Evolutionary conservation across 2,888 invertebrate species (phyloP).

Genomic region (Trichogramma evanescens): DNA sequence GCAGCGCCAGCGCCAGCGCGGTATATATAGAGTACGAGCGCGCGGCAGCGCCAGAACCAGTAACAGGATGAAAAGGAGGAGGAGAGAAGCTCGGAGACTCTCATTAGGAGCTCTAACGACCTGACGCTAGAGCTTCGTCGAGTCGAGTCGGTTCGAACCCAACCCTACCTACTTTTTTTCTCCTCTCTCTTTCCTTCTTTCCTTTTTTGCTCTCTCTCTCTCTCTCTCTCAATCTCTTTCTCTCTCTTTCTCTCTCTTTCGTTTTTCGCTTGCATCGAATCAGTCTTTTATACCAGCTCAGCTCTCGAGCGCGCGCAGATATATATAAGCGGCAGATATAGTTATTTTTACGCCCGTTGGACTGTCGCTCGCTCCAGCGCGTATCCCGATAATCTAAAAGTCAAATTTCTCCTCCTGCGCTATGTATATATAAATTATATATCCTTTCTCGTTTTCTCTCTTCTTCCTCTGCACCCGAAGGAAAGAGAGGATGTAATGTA

Average conservation of each 20-base stretch:
- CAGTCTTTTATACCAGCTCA: conserved; percentile 28
- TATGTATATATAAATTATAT: background rate
- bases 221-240: conserved; percentile 2
- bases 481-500: conserved; percentile 7
- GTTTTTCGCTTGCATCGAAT: conserved; percentile 32
- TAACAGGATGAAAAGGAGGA: conserved; percentile 22
- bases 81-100: conserved; percentile 26
- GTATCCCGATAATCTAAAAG: conserved; percentile 36
- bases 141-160: background rate
- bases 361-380: conserved; percentile 31
- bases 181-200: background rate
- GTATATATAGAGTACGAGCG: background rate
- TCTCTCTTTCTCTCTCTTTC: background rate
- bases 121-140: conserved; percentile 37
- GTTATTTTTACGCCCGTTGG: conserved; percentile 23
- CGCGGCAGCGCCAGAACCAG: conserved; percentile 12
- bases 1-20: background rate
- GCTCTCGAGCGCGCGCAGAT: conserved; percentile 14
- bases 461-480: conserved; percentile 5
- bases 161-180: conserved; percentile 1
- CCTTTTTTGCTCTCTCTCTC: conserved; percentile 14
- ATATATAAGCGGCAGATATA: conserved; percentile 2
- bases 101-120: conserved; percentile 48
- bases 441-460: background rate
- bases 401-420: conserved; percentile 33